phyloP scores from a whole-genome alignment of 2,888 invertebrate species.

The Drosophila lacicola region DNA sequence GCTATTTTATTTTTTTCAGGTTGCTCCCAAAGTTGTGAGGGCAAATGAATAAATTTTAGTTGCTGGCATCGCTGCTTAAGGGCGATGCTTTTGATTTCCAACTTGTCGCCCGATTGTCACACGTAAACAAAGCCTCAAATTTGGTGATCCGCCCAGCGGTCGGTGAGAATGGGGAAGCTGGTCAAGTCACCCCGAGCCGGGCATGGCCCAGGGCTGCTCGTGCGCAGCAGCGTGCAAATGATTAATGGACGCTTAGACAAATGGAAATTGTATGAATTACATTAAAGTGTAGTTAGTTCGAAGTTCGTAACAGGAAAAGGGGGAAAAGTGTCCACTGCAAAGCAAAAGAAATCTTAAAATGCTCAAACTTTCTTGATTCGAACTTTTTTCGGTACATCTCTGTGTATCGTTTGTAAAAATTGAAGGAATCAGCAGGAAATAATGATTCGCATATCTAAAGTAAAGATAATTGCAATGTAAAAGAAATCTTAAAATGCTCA shows the following conservation, averaged over 20 bases:
- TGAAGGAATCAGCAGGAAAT: background rate
- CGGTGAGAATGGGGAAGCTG: constrained; percentile 18
- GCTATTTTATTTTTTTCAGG: constrained; percentile 33
- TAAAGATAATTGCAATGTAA: background rate
- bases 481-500: constrained; percentile 47
- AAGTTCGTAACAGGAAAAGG: constrained; percentile 36
- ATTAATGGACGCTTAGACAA: constrained; percentile 85
- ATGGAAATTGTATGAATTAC: constrained; percentile 85
- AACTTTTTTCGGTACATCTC: constrained; percentile 34
- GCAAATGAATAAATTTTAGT: constrained; percentile 76
- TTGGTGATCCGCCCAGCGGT: constrained; percentile 48
- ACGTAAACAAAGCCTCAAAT: constrained; percentile 79
- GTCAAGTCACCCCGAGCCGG: constrained; percentile 38
- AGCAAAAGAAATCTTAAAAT: constrained; percentile 46
- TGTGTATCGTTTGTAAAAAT: background rate
- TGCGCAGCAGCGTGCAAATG: constrained; percentile 82
- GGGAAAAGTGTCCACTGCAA: constrained; percentile 15
- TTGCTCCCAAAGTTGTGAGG: constrained; percentile 58
- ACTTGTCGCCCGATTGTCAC: constrained; percentile 80
- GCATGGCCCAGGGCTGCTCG: constrained; percentile 43
- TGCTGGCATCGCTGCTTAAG: constrained; percentile 24
- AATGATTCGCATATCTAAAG: background rate
- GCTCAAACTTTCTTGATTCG: constrained; percentile 30
- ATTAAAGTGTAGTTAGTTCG: constrained; percentile 82
- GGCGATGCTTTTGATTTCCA: constrained; percentile 70